Base-by-base conservation (phyloP, 2,113 vertebrate genomes). In the Rhinopomastus cyanomelas region DNA sequence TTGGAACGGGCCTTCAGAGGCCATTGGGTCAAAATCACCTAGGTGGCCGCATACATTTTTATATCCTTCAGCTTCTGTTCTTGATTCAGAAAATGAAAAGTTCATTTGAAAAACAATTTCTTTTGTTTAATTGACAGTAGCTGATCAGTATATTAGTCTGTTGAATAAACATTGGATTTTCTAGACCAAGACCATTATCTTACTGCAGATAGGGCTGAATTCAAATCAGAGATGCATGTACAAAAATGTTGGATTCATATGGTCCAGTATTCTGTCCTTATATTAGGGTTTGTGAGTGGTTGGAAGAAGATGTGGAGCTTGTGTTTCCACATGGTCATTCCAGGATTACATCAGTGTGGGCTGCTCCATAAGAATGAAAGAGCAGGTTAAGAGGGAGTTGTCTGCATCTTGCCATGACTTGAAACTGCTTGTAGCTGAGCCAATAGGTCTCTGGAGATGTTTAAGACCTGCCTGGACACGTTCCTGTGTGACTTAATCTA, bases 321-420 rank as follows among this genome's bases (percentile, higher is more conserved):
- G 13, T 87, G 1, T 72, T 92, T 85, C n/a, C 21, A 34, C 5
- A 1, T 65, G 6, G 4, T 76, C 17, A 2, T 83, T 86, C 44
- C 1, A 7, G 39, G 59, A 21, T 84, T 6, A 22, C 15, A 32
- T 29, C 2, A 0, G 0, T 19, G 36, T 61, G 32, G 11, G 39
- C 46, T 69, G 25, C 42, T 82, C 39, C 17, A 4, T 16, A 49
- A 25, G 39, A 42, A 42, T 42, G 39, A 11, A 42, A 42, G n/a
- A 27, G 36, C 13, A 23, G 75, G 16, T 62, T 32, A 30, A 19
- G 42, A 67, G 30, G 39, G 51, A 73, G 21, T 57, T 82, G 17
- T 42, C 26, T 49, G 0, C 21, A 1, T 53, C 66, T 76, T 68
- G 18, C 14, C 39, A 8, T 0, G 0, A 6, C 1, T 2, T 27